These are phyloP conservation scores for Seriola quinqueradiata DNA, from an alignment of 2,113 vertebrate species.

Conservation along the genomic window DNA sequence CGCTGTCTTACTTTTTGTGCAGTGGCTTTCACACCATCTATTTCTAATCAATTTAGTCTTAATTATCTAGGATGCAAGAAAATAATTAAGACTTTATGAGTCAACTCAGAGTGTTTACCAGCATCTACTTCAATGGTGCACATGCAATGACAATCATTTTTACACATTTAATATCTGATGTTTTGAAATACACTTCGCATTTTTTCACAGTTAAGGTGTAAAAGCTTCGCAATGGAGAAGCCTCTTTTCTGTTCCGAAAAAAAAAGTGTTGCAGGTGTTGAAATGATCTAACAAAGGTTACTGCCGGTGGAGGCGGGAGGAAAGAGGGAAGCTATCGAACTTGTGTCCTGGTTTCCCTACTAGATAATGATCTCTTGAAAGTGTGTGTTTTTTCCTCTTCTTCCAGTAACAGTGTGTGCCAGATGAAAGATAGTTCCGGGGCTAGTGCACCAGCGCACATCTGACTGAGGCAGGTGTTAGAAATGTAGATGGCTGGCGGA, in stretches of 20 bases:
- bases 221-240: constrained; percentile 52
- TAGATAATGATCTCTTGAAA: constrained; percentile 89
- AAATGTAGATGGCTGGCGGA: constrained; percentile 96
- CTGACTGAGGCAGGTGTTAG: constrained; percentile 95
- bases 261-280: constrained; percentile 69
- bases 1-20: background rate
- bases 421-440: constrained; percentile 92
- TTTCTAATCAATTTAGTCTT: background rate
- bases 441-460: constrained; percentile 87
- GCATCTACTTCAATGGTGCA: background rate
- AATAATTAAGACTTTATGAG: too few species aligned
- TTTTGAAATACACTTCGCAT: constrained; percentile 25
- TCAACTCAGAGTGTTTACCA: too few species aligned
- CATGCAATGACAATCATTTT: background rate
- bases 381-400: constrained; percentile 81
- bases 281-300: constrained; percentile 83
- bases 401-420: constrained; percentile 82
- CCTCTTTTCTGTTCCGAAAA: constrained; percentile 55
- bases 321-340: constrained; percentile 79
- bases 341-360: constrained; percentile 85
- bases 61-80: background rate
- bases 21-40: background rate
- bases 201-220: constrained; percentile 28
- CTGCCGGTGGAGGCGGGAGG: constrained; percentile 66
- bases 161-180: constrained; percentile 15